Percentiles rank a stretch among this genome's conserved stretches.
phyloP scores from a whole-genome alignment of 2,888 invertebrate species.

The Yponomeuta cagnagella region DNA sequence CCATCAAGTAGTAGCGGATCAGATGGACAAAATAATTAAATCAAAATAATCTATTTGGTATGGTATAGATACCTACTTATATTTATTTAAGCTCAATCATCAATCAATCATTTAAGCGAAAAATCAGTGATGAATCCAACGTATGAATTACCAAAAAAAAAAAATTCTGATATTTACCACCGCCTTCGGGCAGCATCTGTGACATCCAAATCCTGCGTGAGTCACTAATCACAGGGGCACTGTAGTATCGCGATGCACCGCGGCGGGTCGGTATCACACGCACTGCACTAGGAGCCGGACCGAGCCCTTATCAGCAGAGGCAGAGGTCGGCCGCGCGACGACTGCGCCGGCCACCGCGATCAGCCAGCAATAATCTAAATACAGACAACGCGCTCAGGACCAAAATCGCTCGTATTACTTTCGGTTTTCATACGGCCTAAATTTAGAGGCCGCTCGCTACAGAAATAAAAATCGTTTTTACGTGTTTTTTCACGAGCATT shows the following conservation, averaged over 20 bases:
- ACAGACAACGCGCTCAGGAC: slow-evolving; percentile 67
- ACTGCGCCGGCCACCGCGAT: slow-evolving; percentile 35
- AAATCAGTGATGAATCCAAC: too few species aligned
- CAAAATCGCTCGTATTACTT: slow-evolving; percentile 73
- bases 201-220: slow-evolving; percentile 57
- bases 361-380: slow-evolving; percentile 64
- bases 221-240: slow-evolving; percentile 23
- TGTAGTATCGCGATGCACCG: slow-evolving; percentile 20
- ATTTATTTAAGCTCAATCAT: too few species aligned
- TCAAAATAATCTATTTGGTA: too few species aligned
- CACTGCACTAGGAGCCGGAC: slow-evolving; percentile 1
- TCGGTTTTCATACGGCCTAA: slow-evolving; percentile 72
- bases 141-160: too few species aligned
- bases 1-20: too few species aligned
- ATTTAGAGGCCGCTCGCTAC: slow-evolving; percentile 71
- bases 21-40: too few species aligned
- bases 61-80: too few species aligned
- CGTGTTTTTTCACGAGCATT: slow-evolving; percentile 59
- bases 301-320: slow-evolving; percentile 26
- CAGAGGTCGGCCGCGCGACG: slow-evolving; percentile 20
- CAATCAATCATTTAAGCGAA: too few species aligned
- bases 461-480: slow-evolving; percentile 72
- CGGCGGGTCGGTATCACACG: neutral
- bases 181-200: slow-evolving; percentile 67
- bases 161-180: slow-evolving; percentile 58